Base-by-base conservation (phyloP, 2,797 vertebrate species). In the Knipowitschia caucasica region DNA sequence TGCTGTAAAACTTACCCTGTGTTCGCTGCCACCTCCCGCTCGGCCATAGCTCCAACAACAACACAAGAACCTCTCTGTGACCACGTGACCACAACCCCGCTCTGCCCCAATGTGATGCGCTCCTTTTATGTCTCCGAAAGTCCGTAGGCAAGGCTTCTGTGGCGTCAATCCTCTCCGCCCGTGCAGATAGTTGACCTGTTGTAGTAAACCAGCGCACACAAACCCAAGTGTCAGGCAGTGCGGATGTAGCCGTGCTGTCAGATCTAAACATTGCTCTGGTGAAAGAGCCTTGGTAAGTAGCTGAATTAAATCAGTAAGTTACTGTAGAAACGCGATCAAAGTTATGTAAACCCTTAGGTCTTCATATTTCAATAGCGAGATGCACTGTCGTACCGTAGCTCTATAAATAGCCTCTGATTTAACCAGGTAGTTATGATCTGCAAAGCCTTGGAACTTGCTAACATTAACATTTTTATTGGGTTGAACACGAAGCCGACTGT, bases 1-100 rank as follows among this genome's bases (percentile, higher is more conserved):
- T 20, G 18, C 1, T 1, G 36, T 26, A 11, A 10, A 0, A 73
- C 83, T 85, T 65, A 90, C 89, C 87, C 82, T 31, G 8, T 62
- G 34, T 7, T 46, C 6, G 21, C 35, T 43, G 53, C 11, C 56
- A 3, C 56, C 21, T 11, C 56, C 8, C 53, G 70, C 56, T 85
- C 88, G n/a, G 85, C 88, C 89, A 91, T 91, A 29, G 54, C 74
- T 81, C 40, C 20, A 1, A 8, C 43, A n/a, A 10, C n/a, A 17
- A 35, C 0, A 31, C 27, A 20, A 15, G 7, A 11, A 11, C 20
- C 3, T 9, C 53, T 14, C 15, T 6, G 14, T n/a, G 23, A 35
- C 75, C 80, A 84, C 65, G 51, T 80, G 78, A 47, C 5, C n/a
- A 23, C 29, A n/a, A 10, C 17, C 1, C 26, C 51, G 44, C 67